These are phyloP conservation scores for Propsilocerus akamusi DNA, from an alignment of 1,140 invertebrate genomes.

Conservation along the genomic window DNA sequence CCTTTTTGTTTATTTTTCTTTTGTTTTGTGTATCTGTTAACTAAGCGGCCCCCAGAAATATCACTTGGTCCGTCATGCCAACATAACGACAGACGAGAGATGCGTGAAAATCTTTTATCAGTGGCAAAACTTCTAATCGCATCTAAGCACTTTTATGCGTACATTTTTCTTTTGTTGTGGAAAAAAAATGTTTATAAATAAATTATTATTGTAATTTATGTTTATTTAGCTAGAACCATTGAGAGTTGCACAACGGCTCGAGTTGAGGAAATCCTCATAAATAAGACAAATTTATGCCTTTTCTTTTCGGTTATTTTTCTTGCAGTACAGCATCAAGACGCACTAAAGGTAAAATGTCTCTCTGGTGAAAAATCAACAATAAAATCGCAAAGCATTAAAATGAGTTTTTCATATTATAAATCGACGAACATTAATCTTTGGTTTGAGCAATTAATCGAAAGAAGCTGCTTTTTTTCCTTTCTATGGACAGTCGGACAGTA, in stretches of 20 bases:
- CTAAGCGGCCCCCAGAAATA: no score
- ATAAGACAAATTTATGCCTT: conserved; percentile 3
- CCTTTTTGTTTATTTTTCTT: neutral
- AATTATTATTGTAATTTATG: conserved; percentile 4
- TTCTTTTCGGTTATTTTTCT: no score
- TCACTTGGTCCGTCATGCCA: no score
- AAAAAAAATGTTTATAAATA: conserved; percentile 4
- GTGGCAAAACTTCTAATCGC: no score
- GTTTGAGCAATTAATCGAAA: neutral
- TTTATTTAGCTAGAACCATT: conserved; percentile 1
- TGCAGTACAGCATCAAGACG: no score
- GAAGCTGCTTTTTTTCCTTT: neutral
- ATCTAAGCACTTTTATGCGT: no score
- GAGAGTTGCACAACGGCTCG: neutral
- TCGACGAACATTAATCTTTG: neutral
- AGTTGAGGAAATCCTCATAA: neutral
- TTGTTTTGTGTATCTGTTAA: no score
- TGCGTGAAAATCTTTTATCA: no score
- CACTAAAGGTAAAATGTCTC: conserved; percentile 2
- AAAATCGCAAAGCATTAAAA: neutral
- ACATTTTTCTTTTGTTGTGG: conserved; percentile 1
- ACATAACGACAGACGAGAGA: no score
- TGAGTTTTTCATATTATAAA: neutral
- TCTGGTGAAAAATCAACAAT: neutral
- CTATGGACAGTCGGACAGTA: neutral